Evolutionary conservation across 2,888 invertebrate species (phyloP).

Genomic region (Hybos culiciformis): DNA sequence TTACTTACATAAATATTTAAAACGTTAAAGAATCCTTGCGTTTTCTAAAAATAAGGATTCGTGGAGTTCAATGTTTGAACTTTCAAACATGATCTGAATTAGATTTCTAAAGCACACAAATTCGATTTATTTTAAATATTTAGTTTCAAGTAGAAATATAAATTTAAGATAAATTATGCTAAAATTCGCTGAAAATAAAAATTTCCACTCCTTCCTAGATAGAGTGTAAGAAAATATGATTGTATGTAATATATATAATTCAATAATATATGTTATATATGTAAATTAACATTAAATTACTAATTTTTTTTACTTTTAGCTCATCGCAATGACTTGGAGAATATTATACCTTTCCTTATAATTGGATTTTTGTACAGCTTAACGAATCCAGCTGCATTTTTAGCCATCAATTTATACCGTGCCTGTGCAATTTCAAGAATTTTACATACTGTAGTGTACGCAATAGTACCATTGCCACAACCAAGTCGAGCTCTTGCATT

Average conservation of each 20-base stretch:
- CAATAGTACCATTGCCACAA: slow-evolving; percentile 39
- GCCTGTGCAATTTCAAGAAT: slow-evolving; percentile 39
- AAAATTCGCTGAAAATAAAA: no score
- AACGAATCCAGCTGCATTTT: slow-evolving; percentile 35
- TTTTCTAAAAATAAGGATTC: no score
- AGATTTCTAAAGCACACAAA: no score
- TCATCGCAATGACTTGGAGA: slow-evolving; percentile 48
- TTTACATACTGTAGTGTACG: slow-evolving; percentile 42
- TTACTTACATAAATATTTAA: no score
- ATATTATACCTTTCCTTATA: slow-evolving; percentile 42
- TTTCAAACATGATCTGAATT: no score
- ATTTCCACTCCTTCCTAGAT: no score
- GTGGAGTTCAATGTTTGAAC: no score
- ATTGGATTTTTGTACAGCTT: slow-evolving; percentile 39
- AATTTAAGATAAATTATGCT: no score
- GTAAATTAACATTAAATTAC: neutral
- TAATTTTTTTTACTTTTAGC: slow-evolving; percentile 24
- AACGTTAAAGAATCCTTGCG: no score
- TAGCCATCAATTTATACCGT: slow-evolving; percentile 41
- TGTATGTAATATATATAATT: neutral
- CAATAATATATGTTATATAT: neutral
- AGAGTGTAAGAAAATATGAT: slow-evolving; percentile 35
- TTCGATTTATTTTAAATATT: no score
- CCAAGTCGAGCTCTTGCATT: slow-evolving; percentile 39
- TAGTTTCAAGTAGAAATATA: no score